These are phyloP conservation scores for Ormia ochracea DNA, from an alignment of 2,888 invertebrate genomes.

Conservation along the genomic window DNA sequence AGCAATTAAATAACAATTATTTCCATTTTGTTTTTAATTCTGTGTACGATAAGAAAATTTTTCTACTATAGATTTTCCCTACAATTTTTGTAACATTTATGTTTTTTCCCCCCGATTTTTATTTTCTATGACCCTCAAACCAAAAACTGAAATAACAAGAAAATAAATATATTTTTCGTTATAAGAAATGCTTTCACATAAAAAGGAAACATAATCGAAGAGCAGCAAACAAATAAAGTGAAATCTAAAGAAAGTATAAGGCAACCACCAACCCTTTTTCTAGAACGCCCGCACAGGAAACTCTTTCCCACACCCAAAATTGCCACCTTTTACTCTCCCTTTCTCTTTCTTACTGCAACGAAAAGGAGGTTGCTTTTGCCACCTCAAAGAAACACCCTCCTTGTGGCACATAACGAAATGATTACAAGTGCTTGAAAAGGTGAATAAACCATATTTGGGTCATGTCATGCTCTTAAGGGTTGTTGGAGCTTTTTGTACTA, in stretches of 20 bases:
- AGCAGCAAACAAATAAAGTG: constrained; percentile 1
- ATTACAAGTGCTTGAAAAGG: constrained; percentile 17
- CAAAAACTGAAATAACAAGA: constrained; percentile 21
- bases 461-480: constrained; percentile 54
- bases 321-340: neutral
- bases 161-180: constrained; percentile 2
- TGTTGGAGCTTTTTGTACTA: constrained; percentile 33
- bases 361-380: neutral
- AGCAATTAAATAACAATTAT: too few species aligned
- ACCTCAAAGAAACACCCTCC: neutral
- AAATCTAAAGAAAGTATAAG: neutral
- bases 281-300: neutral
- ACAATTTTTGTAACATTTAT: neutral
- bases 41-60: too few species aligned
- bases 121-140: constrained; percentile 56
- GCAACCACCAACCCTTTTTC: constrained; percentile 1
- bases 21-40: too few species aligned
- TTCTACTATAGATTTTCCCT: neutral
- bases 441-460: constrained; percentile 49
- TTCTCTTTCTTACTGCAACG: neutral
- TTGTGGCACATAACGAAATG: neutral
- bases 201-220: neutral
- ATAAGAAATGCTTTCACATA: constrained; percentile 23
- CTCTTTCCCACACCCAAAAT: neutral
- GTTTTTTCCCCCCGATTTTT: neutral